phyloP scores from a whole-genome alignment of 2,888 invertebrate species.

The Eilema caniola region DNA sequence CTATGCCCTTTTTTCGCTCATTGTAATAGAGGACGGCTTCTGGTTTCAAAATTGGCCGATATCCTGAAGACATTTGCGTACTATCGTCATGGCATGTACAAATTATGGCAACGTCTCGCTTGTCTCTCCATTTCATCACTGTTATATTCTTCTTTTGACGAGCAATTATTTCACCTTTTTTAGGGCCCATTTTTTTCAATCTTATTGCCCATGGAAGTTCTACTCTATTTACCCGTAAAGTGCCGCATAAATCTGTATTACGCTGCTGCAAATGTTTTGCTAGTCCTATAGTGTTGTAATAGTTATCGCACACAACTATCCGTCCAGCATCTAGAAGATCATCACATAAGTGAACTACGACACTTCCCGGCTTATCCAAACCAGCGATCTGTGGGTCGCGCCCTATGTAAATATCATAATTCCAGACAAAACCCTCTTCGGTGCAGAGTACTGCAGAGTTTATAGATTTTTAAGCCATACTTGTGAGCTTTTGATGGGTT shows the following conservation, averaged over 20 bases:
- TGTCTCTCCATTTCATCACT: constrained; percentile 21
- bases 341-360: constrained; percentile 30
- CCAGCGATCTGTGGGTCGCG: constrained; percentile 25
- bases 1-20: constrained; percentile 32
- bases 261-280: constrained; percentile 22
- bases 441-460: constrained; percentile 27
- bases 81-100: constrained; percentile 21
- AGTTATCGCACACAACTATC: constrained; percentile 24
- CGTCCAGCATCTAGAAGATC: constrained; percentile 25
- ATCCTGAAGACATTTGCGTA: constrained; percentile 18
- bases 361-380: constrained; percentile 34
- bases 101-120: constrained; percentile 30
- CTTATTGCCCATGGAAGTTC: constrained; percentile 13
- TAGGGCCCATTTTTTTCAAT: constrained; percentile 1
- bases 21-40: constrained; percentile 25
- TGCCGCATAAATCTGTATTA: constrained; percentile 26
- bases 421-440: constrained; percentile 32
- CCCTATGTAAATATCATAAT: constrained; percentile 32
- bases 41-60: constrained; percentile 17
- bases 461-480: constrained; percentile 37
- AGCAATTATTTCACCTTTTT: constrained; percentile 24
- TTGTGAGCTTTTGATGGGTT: constrained; percentile 39
- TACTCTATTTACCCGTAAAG: constrained; percentile 24
- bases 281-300: constrained; percentile 26
- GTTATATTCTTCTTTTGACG: constrained; percentile 36